Percentiles rank a stretch among this genome's conserved stretches.
Conservation (phyloP, 2,113 vertebrate species). For the Sprattus sprattus region DNA sequence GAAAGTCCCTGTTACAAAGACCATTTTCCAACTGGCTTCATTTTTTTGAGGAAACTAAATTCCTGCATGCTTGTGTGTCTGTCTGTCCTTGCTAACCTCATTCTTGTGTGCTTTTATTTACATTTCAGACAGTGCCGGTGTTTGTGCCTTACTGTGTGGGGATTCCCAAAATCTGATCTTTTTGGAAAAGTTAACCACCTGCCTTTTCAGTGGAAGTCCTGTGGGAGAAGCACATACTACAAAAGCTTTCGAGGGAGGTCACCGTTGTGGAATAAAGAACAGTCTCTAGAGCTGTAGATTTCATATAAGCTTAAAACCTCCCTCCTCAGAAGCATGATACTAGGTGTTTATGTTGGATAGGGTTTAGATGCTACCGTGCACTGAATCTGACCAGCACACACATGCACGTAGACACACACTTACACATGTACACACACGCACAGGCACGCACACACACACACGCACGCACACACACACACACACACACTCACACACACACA, state of each 20-base stretch:
- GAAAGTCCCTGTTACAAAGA: background rate
- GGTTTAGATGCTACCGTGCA: background rate
- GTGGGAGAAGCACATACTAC: background rate
- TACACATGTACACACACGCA: background rate
- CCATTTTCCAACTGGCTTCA: background rate
- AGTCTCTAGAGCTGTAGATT: background rate
- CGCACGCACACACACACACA: background rate
- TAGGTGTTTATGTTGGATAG: background rate
- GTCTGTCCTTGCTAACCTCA: background rate
- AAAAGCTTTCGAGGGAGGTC: background rate
- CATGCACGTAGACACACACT: background rate
- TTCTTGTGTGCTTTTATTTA: background rate
- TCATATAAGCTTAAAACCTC: background rate
- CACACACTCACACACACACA: background rate
- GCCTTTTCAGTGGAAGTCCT: background rate
- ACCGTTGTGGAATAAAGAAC: background rate
- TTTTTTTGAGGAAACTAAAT: background rate
- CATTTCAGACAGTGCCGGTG: background rate
- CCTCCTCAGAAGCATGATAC: background rate
- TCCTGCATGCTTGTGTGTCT: background rate
- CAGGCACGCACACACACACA: background rate
- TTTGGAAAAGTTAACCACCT: conserved; percentile 1
- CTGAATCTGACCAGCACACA: background rate
- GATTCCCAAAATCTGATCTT: conserved; percentile 12
- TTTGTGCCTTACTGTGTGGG: background rate